Evolutionary conservation across 1,140 invertebrate genomes (phyloP).

Genomic region (Bombus waltoni): DNA sequence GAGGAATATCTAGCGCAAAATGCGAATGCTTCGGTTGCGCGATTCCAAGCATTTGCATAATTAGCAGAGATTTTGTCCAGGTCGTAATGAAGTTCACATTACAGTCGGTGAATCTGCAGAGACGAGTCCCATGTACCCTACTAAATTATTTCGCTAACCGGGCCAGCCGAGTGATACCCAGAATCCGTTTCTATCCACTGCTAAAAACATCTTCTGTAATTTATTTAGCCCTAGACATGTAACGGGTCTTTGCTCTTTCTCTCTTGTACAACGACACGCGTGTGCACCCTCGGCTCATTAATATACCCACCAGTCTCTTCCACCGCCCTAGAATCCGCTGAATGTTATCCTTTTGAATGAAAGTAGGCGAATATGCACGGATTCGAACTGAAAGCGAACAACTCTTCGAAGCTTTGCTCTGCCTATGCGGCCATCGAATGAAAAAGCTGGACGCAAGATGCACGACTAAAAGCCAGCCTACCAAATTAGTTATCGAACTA

Average conservation of each 20-base stretch:
- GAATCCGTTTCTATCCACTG: not conserved
- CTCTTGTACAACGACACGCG: not conserved
- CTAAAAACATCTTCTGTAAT: slow-evolving; percentile 28
- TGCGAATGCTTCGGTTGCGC: slow-evolving; percentile 22
- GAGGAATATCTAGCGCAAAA: slow-evolving; percentile 24
- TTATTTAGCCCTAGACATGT: slow-evolving; percentile 19
- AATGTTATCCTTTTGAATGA: slow-evolving; percentile 11
- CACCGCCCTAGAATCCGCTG: not conserved
- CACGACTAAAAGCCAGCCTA: slow-evolving; percentile 10
- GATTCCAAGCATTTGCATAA: slow-evolving; percentile 52
- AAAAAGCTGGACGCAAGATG: slow-evolving; percentile 10
- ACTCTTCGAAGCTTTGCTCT: not conserved
- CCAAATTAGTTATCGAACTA: not conserved
- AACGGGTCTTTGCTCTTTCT: not conserved
- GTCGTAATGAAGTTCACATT: slow-evolving; percentile 46
- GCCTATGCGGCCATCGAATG: not conserved
- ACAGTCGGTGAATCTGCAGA: slow-evolving; percentile 23
- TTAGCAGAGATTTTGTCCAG: slow-evolving; percentile 54
- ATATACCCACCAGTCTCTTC: not conserved
- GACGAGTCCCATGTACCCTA: slow-evolving; percentile 1
- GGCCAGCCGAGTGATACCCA: not conserved
- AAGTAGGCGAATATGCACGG: not conserved
- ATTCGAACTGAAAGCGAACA: slow-evolving; percentile 2
- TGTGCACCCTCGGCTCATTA: not conserved
- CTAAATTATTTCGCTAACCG: slow-evolving; percentile 44